Evolutionary conservation across 2,888 invertebrate species (phyloP).

Genomic region (Polydrusus cervinus): DNA sequence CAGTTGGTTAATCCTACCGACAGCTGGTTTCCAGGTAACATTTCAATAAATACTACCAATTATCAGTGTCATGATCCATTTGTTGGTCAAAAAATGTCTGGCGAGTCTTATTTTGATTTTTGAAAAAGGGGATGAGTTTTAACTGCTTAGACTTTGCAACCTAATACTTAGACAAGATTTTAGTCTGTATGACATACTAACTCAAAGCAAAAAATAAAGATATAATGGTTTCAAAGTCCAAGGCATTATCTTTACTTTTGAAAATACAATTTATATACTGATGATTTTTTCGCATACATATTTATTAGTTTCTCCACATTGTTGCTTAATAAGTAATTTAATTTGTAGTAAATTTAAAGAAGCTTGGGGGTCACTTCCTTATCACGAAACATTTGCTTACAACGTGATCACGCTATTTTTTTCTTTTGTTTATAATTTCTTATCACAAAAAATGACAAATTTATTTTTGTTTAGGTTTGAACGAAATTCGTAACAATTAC

Average conservation of each 20-base stretch:
- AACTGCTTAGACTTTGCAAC: too few species aligned
- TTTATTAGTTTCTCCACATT: neutral
- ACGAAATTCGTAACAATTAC: constrained; percentile 80
- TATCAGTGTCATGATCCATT: too few species aligned
- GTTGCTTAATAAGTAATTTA: neutral
- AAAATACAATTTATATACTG: neutral
- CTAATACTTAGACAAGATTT: too few species aligned
- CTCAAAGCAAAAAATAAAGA: constrained; percentile 38
- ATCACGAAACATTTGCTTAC: constrained; percentile 7
- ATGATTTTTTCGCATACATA: constrained; percentile 1
- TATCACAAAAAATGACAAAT: neutral
- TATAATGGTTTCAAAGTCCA: constrained; percentile 13
- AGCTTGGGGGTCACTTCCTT: constrained; percentile 20
- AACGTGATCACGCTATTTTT: constrained; percentile 6
- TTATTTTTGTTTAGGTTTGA: constrained; percentile 69
- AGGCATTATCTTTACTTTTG: neutral
- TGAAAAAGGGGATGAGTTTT: too few species aligned
- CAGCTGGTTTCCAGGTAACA: constrained; percentile 88
- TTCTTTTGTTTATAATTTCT: neutral
- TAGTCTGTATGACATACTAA: too few species aligned
- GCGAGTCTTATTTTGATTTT: too few species aligned
- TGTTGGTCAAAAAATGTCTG: too few species aligned
- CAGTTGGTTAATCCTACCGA: constrained; percentile 90
- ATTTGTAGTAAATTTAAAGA: neutral
- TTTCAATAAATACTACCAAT: too few species aligned